Percentiles rank a stretch among this genome's conserved stretches.
Evolutionary conservation across 2,113 vertebrate genomes (phyloP).

Genomic region (Myrmecobius fasciatus): DNA sequence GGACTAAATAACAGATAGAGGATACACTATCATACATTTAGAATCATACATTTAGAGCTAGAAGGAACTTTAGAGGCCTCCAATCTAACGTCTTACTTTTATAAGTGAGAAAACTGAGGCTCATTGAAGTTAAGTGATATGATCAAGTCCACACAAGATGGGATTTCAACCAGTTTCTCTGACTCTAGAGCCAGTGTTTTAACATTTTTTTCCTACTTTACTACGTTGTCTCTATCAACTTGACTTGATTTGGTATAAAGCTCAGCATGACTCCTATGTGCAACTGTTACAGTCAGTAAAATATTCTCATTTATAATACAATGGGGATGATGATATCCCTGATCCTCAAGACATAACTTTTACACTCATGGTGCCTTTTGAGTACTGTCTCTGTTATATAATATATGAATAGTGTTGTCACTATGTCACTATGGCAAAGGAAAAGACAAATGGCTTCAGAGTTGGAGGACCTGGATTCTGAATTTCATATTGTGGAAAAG

Average conservation of each 20-base stretch:
- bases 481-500: background rate
- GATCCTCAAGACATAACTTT: background rate
- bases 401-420: background rate
- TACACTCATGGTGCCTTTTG: background rate
- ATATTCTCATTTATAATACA: background rate
- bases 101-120: background rate
- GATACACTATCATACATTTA: background rate
- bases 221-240: background rate
- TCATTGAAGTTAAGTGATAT: background rate
- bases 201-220: background rate
- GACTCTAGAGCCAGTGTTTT: background rate
- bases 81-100: background rate
- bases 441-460: background rate
- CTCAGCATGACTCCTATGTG: background rate
- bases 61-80: background rate
- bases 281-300: background rate
- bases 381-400: background rate
- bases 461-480: background rate
- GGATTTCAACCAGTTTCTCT: background rate
- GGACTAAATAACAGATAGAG: constrained; percentile 49
- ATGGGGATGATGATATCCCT: background rate
- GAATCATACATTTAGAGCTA: background rate
- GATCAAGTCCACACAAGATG: background rate
- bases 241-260: background rate
- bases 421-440: background rate